Percentiles rank a stretch among this genome's conserved stretches.
Evolutionary conservation across 2,888 invertebrate species (phyloP).

Genomic region (Acleris emargana): DNA sequence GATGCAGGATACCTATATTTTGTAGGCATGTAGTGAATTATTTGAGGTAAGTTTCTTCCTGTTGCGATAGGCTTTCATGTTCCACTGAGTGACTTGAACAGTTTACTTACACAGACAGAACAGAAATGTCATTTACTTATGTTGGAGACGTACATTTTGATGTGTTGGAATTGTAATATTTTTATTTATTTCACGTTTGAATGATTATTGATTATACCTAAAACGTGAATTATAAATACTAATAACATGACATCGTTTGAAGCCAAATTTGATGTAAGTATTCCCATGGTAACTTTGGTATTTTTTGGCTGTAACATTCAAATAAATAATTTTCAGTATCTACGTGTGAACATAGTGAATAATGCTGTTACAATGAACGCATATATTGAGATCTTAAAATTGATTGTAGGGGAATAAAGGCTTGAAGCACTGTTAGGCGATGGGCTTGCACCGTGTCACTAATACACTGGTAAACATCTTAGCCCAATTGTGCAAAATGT

Average conservation of each 20-base stretch:
- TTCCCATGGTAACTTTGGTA: background rate
- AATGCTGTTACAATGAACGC: background rate
- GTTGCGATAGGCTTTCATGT: too few relatives aligned
- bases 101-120: conserved; percentile 4
- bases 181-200: conserved; percentile 24
- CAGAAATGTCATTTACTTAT: background rate
- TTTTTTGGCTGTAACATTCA: too few relatives aligned
- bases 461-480: too few relatives aligned
- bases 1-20: too few relatives aligned
- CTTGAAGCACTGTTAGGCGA: too few relatives aligned
- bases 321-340: background rate
- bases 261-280: conserved; percentile 84
- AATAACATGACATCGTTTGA: conserved; percentile 71
- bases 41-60: too few relatives aligned
- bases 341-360: background rate
- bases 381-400: too few relatives aligned
- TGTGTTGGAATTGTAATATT: conserved; percentile 34
- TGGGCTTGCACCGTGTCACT: too few relatives aligned
- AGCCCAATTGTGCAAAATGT: too few relatives aligned
- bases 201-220: conserved; percentile 1
- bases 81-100: background rate
- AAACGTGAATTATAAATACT: conserved; percentile 10
- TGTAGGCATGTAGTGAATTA: too few relatives aligned
- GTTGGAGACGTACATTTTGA: conserved; percentile 20
- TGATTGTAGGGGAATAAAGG: too few relatives aligned